phyloP scores from a whole-genome alignment of 30 jellyfish, hydroid and myxozoan species.

The Hydractinia echinata region DNA sequence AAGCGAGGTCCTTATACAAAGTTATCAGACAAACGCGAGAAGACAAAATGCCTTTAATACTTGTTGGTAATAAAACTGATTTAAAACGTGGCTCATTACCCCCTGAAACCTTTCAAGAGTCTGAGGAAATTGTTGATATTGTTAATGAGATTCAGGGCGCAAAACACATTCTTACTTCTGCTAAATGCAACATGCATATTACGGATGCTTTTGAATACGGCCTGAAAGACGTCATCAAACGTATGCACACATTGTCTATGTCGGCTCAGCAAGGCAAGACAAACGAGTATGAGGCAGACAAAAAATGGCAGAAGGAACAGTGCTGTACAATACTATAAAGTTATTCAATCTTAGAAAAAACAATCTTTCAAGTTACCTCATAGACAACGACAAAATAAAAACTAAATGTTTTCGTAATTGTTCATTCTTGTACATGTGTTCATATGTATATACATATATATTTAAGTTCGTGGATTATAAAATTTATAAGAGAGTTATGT shows the following conservation, averaged over 20 bases:
- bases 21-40: conserved; percentile 8
- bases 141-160: conserved; percentile 3
- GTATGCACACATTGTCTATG: conserved; percentile 20
- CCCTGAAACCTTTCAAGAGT: background rate
- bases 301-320: background rate
- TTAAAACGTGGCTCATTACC: conserved; percentile 14
- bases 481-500: no score
- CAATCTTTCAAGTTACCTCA: no score
- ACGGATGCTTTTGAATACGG: conserved; percentile 19
- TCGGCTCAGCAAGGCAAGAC: conserved; percentile 16
- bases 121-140: background rate
- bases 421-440: no score
- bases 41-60: conserved; percentile 12
- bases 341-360: no score
- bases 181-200: conserved; percentile 8
- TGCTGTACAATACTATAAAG: no score
- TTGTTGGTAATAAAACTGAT: conserved; percentile 18
- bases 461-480: no score
- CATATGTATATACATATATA: no score
- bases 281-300: background rate
- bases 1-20: background rate
- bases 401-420: no score
- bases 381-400: no score
- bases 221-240: conserved; percentile 17
- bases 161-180: conserved; percentile 6